These are phyloP conservation scores for Numenius arquata DNA, from an alignment of 2,113 vertebrate species.

Conservation along the genomic window DNA sequence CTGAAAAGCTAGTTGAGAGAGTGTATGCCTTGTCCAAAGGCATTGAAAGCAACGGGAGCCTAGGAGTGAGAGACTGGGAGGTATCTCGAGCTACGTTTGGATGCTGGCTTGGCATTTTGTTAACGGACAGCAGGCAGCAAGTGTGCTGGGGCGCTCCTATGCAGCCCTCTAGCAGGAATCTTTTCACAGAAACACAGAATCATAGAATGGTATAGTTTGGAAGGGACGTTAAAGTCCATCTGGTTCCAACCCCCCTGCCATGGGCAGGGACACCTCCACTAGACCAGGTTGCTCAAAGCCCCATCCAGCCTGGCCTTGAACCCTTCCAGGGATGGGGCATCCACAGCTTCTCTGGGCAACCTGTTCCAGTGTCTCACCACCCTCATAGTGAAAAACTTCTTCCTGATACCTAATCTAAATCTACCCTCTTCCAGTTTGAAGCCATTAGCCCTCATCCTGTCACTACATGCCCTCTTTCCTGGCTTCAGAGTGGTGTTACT, in stretches of 20 bases:
- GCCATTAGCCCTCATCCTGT: background rate
- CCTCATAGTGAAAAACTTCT: background rate
- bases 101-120: background rate
- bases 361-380: background rate
- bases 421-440: background rate
- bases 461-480: background rate
- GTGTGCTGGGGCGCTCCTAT: background rate
- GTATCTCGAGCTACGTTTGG: rapidly evolving
- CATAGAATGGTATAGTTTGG: background rate
- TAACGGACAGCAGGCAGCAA: background rate
- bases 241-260: background rate
- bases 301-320: background rate
- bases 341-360: background rate
- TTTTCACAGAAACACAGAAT: background rate
- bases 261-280: background rate
- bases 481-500: background rate
- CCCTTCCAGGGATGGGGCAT: background rate
- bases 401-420: background rate
- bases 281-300: background rate
- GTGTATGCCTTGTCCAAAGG: background rate
- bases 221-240: background rate
- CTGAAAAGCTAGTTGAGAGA: background rate
- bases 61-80: background rate
- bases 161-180: background rate
- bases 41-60: background rate